These are phyloP conservation scores for Craniophora ligustri DNA, from an alignment of 2,888 invertebrate genomes.

Conservation along the genomic window DNA sequence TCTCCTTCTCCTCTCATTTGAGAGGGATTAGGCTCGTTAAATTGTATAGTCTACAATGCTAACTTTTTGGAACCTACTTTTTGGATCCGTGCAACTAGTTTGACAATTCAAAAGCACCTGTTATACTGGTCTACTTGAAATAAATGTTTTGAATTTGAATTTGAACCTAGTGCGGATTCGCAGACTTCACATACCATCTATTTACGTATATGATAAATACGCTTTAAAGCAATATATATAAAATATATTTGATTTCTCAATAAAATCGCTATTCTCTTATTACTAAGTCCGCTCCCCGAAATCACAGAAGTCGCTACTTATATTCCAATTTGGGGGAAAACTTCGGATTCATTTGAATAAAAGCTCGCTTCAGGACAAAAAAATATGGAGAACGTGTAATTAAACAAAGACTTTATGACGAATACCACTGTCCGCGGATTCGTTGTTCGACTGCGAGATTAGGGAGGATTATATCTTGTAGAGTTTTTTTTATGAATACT, in stretches of 20 bases:
- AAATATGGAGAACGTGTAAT: constrained; percentile 37
- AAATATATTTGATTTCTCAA: neutral
- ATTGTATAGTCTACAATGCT: too few relatives aligned
- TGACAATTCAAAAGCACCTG: too few relatives aligned
- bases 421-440: constrained; percentile 5
- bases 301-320: constrained; percentile 43
- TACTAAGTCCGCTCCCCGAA: constrained; percentile 5
- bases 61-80: too few relatives aligned
- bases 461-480: constrained; percentile 5
- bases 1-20: too few relatives aligned
- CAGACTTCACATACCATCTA: too few relatives aligned
- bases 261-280: constrained; percentile 12
- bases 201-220: too few relatives aligned
- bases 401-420: constrained; percentile 43
- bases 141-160: too few relatives aligned
- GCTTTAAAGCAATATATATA: too few relatives aligned
- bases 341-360: constrained; percentile 58
- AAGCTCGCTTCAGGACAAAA: constrained; percentile 39
- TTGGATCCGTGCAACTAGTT: too few relatives aligned
- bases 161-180: too few relatives aligned
- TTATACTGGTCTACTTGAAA: too few relatives aligned
- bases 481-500: constrained; percentile 5
- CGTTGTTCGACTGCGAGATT: constrained; percentile 24
- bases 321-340: constrained; percentile 48
- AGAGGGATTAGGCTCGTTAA: too few relatives aligned